Evolutionary conservation across 2,113 vertebrate genomes (phyloP).

Genomic region (Amazona vittata): DNA sequence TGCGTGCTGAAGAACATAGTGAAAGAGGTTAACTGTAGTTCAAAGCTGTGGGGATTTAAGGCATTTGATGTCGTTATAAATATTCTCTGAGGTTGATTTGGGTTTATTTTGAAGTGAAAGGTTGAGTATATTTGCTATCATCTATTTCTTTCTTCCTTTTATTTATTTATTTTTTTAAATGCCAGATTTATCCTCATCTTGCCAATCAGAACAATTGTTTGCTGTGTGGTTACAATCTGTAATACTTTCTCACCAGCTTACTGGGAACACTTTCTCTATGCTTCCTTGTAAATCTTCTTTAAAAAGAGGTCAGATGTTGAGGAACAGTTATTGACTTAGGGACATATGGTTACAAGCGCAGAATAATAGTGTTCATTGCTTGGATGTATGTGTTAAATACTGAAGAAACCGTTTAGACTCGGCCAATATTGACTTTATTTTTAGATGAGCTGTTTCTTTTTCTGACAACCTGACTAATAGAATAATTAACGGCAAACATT

Average conservation of each 20-base stretch:
- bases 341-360: background rate
- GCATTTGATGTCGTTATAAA: background rate
- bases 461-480: background rate
- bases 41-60: background rate
- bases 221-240: background rate
- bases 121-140: background rate
- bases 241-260: background rate
- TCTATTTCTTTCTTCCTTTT: background rate
- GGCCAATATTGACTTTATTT: constrained; percentile 38
- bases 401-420: constrained; percentile 38
- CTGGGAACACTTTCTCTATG: background rate
- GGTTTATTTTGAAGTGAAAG: background rate
- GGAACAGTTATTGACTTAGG: background rate
- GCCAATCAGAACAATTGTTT: background rate
- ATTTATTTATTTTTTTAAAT: background rate
- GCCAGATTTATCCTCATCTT: background rate
- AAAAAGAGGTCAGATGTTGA: background rate
- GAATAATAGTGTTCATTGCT: background rate
- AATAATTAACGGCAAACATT: constrained; percentile 23
- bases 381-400: background rate
- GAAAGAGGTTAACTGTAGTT: background rate
- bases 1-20: background rate
- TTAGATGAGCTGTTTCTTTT: constrained; percentile 14
- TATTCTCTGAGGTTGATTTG: background rate
- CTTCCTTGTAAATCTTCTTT: background rate